These are phyloP conservation scores for Zosterops lateralis DNA, from an alignment of 2,113 vertebrate species.

Conservation along the genomic window DNA sequence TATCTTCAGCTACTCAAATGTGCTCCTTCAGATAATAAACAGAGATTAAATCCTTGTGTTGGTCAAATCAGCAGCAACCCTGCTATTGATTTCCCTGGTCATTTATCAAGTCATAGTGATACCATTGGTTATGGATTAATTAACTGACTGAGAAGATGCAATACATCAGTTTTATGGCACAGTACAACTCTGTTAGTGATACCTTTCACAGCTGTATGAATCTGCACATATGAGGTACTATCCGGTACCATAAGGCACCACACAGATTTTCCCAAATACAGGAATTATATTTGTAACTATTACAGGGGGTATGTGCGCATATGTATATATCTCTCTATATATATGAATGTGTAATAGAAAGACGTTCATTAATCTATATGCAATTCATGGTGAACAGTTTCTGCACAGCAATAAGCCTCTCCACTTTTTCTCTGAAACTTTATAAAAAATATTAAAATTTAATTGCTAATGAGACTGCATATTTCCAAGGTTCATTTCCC, in stretches of 20 bases:
- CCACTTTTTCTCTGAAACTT: not conserved
- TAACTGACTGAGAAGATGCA: not conserved
- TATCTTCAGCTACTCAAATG: not conserved
- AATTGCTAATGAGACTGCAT: not conserved
- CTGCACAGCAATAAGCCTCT: not conserved
- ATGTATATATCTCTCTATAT: too few relatives aligned
- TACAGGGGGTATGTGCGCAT: rapidly evolving
- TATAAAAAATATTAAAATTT: not conserved
- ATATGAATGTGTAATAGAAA: not conserved
- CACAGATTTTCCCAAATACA: not conserved
- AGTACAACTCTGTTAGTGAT: not conserved
- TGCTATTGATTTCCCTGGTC: not conserved
- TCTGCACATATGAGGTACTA: not conserved
- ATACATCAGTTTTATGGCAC: not conserved
- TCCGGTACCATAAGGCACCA: not conserved
- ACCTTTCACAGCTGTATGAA: not conserved
- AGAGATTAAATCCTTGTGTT: not conserved
- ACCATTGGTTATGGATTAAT: not conserved
- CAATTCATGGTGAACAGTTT: not conserved
- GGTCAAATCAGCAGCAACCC: not conserved
- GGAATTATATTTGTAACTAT: not conserved
- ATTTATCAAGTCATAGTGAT: not conserved
- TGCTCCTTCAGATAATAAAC: not conserved
- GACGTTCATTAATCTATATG: not conserved
- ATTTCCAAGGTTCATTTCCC: not conserved